Evolutionary conservation across 1,140 invertebrate species (phyloP).

Genomic region (Neotoxoptera formosana): DNA sequence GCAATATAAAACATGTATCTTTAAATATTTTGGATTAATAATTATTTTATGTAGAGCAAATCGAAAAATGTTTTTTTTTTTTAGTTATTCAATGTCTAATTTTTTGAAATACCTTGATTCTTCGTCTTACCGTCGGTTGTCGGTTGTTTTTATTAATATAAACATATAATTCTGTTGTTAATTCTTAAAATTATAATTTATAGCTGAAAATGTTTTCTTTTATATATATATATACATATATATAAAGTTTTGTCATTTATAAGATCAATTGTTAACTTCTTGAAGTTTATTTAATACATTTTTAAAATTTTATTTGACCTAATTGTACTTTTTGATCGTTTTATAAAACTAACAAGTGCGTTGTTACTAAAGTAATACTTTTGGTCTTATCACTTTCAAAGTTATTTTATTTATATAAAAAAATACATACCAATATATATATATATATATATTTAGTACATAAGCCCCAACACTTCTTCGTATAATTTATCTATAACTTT

Average conservation of each 20-base stretch:
- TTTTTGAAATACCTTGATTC: too few relatives aligned
- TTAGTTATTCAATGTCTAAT: too few relatives aligned
- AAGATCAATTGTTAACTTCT: not conserved
- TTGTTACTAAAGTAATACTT: not conserved
- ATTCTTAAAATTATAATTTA: not conserved
- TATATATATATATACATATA: not conserved
- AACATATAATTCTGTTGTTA: not conserved
- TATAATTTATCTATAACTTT: not conserved
- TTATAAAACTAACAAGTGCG: not conserved
- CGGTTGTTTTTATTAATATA: not conserved
- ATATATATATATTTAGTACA: not conserved
- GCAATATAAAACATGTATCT: too few relatives aligned
- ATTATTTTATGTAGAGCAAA: not conserved
- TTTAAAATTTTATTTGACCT: not conserved
- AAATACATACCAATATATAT: not conserved
- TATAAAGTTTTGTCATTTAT: not conserved
- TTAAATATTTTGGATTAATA: not conserved
- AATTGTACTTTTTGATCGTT: not conserved
- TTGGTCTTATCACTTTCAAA: not conserved
- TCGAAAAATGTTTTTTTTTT: too few relatives aligned
- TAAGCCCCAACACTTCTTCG: not conserved
- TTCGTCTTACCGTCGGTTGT: not conserved
- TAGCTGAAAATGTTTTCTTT: not conserved
- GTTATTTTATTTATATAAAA: not conserved
- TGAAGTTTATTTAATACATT: not conserved